Evolutionary conservation across 2,797 vertebrate species (phyloP), one percentile per base, ranked within the genome.

Genomic region (Oreochromis mossambicus): DNA sequence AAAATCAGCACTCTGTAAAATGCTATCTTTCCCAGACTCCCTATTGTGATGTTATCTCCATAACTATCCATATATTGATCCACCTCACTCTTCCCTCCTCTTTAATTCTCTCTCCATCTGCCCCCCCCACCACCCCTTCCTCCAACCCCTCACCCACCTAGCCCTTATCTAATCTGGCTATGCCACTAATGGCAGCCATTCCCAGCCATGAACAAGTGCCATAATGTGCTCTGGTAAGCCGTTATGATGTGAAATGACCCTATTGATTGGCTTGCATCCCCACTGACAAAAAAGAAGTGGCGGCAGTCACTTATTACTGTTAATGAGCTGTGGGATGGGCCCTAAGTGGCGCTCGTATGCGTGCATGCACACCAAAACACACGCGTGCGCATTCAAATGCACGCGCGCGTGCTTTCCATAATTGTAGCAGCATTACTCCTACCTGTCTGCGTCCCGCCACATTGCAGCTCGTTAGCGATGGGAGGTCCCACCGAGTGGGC

Each of bases 231-330:
- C 95, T 83, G 88, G 92, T 96, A 94, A 93, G 95, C 95, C 95
- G 93, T 96, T 96, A 96, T 95, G 95, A 96, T 96, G 96, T 96
- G 95, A 96, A 96, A 96, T 96, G 95, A 96, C 94, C 95, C 95
- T 95, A 95, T 96, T 96, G 96, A 96, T 96, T 95, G 95, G 93
- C 95, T 94, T 76, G 93, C 96, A 94, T 95, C 95, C 96, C 96
- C 95, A 94, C 95, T 96, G 96, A 96, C 96, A 96, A 93, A 95
- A 92, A 95, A 91, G 93, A 94, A 94, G 95, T 96, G 95, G 95
- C 94, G 90, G 93, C 93, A 95, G 95, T 95, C 96, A 95, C 95
- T 96, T 96, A 96, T 96, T 96, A 95, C 93, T 92, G 94, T 95
- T 96, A 97, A 96, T 95, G 95, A 97, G 94, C 94, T 95, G 95